These are phyloP conservation scores for Chloromyia formosa DNA, from an alignment of 2,888 invertebrate genomes.

Conservation along the genomic window DNA sequence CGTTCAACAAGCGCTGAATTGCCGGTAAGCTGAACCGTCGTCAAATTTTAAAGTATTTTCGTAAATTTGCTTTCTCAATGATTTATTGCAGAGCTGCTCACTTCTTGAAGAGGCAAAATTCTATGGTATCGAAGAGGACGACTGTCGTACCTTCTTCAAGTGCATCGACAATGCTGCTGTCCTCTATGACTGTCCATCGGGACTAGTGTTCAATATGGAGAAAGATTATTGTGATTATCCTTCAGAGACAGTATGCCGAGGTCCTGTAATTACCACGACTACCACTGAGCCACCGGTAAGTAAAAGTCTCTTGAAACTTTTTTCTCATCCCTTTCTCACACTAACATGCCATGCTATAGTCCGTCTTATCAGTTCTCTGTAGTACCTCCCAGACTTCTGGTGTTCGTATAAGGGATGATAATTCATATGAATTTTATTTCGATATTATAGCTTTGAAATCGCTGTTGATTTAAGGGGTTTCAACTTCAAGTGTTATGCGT, in stretches of 20 bases:
- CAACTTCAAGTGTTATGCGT: too few relatives aligned
- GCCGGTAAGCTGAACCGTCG: conserved; percentile 15
- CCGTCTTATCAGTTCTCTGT: too few relatives aligned
- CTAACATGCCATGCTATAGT: too few relatives aligned
- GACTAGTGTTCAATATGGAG: conserved; percentile 43
- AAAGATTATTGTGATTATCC: conserved; percentile 48
- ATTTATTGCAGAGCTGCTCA: conserved; percentile 4
- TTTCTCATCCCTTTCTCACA: too few relatives aligned
- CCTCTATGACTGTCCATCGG: conserved; percentile 45
- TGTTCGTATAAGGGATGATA: too few relatives aligned
- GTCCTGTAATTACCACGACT: not conserved
- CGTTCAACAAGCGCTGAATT: not conserved
- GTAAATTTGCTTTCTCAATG: too few relatives aligned
- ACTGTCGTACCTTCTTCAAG: conserved; percentile 51
- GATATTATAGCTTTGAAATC: too few relatives aligned
- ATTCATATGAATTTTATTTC: too few relatives aligned
- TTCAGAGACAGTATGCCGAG: conserved; percentile 35
- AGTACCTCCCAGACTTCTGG: too few relatives aligned
- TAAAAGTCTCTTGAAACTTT: too few relatives aligned
- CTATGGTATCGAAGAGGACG: not conserved
- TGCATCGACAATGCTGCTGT: conserved; percentile 46
- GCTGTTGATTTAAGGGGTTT: too few relatives aligned
- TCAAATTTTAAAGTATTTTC: too few relatives aligned
- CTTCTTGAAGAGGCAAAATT: not conserved
- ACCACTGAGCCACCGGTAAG: conserved; percentile 5